A percentile compares a stretch with the other conserved stretches of the same genome.
Evolutionary conservation across 2,797 vertebrate species (phyloP).

Genomic region (Rhabdomys pumilio): DNA sequence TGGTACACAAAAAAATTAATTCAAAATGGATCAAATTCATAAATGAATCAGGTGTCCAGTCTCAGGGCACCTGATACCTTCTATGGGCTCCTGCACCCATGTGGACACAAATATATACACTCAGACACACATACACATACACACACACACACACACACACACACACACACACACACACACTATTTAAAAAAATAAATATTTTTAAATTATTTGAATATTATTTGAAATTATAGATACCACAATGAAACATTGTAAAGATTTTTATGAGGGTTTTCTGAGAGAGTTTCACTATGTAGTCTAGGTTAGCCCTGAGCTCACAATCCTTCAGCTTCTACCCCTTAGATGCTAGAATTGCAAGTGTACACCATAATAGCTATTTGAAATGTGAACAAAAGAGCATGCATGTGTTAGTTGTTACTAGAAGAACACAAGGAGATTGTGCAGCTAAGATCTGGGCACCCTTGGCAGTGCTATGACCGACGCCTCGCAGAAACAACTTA

Average conservation of each 20-base stretch:
- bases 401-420: not conserved
- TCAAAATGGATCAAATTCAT: not conserved
- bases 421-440: not conserved
- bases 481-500: not conserved
- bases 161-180: no score
- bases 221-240: not conserved
- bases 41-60: not conserved
- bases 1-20: not conserved
- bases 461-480: not conserved
- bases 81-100: not conserved
- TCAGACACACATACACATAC: not conserved
- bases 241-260: not conserved
- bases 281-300: not conserved
- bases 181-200: not conserved
- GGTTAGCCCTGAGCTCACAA: not conserved
- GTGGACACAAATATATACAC: not conserved
- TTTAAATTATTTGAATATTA: not conserved
- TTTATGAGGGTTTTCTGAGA: not conserved
- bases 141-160: no score
- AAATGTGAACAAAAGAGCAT: not conserved
- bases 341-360: not conserved
- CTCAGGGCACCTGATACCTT: not conserved
- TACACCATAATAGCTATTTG: not conserved
- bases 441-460: no score
- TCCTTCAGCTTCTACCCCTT: not conserved